Percentiles rank a stretch among this genome's conserved stretches.
Evolutionary conservation across 2,797 vertebrate species (phyloP).

Genomic region (Pterois miles): DNA sequence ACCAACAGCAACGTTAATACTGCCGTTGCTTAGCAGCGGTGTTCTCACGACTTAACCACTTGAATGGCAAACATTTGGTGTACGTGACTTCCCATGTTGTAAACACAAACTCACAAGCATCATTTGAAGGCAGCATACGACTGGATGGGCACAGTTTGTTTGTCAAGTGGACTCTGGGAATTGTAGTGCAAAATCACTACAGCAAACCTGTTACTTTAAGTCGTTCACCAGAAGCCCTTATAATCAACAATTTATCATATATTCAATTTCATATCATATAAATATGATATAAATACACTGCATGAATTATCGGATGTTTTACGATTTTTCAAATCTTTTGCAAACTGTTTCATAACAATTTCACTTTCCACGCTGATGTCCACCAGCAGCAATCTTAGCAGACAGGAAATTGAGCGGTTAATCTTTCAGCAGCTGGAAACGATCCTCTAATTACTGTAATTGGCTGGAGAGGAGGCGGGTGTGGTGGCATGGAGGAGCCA

Average conservation of each 20-base stretch:
- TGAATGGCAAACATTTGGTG: too few species aligned
- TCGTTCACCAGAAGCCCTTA: not conserved
- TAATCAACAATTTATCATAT: not conserved
- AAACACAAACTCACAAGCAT: too few species aligned
- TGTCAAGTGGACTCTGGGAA: not conserved
- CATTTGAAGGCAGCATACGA: not conserved
- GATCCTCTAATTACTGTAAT: constrained; percentile 75
- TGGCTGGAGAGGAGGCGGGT: constrained; percentile 55
- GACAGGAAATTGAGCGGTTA: constrained; percentile 54
- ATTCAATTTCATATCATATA: not conserved
- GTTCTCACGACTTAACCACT: too few species aligned
- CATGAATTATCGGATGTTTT: not conserved
- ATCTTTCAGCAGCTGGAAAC: constrained; percentile 67
- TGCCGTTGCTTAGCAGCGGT: too few species aligned
- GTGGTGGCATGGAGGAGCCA: constrained; percentile 47
- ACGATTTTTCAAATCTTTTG: not conserved
- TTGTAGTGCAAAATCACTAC: not conserved
- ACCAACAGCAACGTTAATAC: too few species aligned
- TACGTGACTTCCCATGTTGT: too few species aligned
- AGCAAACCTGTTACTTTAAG: not conserved
- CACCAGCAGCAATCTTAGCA: constrained; percentile 11
- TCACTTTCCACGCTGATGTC: constrained; percentile 16
- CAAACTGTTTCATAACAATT: constrained; percentile 6
- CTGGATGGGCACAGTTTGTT: not conserved
- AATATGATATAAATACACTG: not conserved